These are phyloP conservation scores for Hylomyscus alleni DNA, from an alignment of 2,797 vertebrate species.

Conservation along the genomic window DNA sequence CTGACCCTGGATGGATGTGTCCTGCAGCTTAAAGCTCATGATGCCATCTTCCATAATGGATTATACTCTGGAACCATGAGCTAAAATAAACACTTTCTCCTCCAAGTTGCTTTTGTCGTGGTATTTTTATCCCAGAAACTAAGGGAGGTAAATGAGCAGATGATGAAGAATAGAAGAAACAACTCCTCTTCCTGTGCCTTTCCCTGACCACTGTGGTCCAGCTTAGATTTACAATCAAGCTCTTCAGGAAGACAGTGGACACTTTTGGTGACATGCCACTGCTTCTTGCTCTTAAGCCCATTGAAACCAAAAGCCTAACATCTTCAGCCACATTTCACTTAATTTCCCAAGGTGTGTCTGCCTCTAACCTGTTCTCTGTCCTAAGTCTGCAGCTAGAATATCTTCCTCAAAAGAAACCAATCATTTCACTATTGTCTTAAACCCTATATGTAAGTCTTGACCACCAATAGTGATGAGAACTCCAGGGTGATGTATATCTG, in stretches of 20 bases:
- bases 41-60: not conserved
- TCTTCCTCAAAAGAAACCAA: slow-evolving; percentile 24
- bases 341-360: not conserved
- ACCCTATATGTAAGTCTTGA: not conserved
- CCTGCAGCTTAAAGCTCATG: not conserved
- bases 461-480: not conserved
- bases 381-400: not conserved
- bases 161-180: not conserved
- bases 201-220: not conserved
- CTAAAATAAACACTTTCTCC: not conserved
- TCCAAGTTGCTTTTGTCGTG: not conserved
- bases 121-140: not conserved
- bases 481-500: not conserved
- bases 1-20: not conserved
- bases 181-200: not conserved
- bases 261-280: not conserved
- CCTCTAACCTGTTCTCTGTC: not conserved
- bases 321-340: not conserved
- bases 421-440: not conserved
- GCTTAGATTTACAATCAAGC: not conserved
- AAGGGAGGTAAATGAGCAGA: not conserved
- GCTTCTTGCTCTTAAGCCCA: not conserved
- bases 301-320: not conserved
- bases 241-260: not conserved
- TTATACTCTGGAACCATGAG: not conserved